Evolutionary conservation across 2,113 vertebrate species (phyloP).

Genomic region (Hystrix cristata): DNA sequence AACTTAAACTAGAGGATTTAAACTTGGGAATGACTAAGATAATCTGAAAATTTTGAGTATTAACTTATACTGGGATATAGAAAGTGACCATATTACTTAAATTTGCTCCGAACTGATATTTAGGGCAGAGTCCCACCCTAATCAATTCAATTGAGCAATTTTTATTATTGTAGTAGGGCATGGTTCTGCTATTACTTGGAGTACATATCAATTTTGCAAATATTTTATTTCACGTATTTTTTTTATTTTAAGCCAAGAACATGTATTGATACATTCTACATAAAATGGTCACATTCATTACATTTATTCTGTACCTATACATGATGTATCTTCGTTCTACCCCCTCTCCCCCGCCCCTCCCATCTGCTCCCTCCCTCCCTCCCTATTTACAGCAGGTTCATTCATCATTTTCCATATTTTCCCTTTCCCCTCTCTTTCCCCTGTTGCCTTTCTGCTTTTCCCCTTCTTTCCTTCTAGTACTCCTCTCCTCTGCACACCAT

Average conservation of each 20-base stretch:
- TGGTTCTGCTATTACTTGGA: not conserved
- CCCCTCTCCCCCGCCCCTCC: no score
- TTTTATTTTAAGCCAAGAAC: not conserved
- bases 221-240: constrained; percentile 60
- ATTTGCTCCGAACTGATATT: constrained; percentile 43
- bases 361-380: no score
- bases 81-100: constrained; percentile 60
- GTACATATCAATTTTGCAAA: constrained; percentile 68
- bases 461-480: no score
- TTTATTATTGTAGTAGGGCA: not conserved
- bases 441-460: no score
- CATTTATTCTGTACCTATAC: no score
- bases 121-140: constrained; percentile 7
- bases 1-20: not conserved
- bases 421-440: no score
- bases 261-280: no score
- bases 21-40: not conserved
- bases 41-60: constrained; percentile 33
- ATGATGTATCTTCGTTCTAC: no score
- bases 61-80: not conserved
- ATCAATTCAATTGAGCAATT: constrained; percentile 21
- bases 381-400: no score
- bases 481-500: no score
- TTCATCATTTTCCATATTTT: no score
- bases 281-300: no score